Conservation (phyloP, 2,113 vertebrate species). For the Garra rufa region DNA sequence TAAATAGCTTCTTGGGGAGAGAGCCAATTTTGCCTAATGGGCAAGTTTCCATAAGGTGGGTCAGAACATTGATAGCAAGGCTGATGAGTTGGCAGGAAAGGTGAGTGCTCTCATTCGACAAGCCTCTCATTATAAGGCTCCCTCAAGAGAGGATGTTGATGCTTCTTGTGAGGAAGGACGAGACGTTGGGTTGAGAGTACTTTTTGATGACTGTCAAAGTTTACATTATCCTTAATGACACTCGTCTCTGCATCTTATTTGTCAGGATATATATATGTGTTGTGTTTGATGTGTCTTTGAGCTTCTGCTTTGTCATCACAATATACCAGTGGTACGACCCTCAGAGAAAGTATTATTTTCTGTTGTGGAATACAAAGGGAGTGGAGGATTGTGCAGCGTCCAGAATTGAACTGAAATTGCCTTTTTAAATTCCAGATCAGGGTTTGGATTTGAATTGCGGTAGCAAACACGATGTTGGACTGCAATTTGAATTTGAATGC, state of each 20-base stretch:
- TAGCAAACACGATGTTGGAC: neutral
- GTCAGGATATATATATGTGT: neutral
- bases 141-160: constrained; percentile 43
- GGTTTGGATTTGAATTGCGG: neutral
- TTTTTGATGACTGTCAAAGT: constrained; percentile 33
- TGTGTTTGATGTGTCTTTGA: constrained; percentile 43
- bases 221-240: neutral
- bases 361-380: neutral
- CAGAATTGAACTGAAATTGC: neutral
- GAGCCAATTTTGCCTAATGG: constrained; percentile 67
- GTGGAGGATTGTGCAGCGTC: neutral
- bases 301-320: constrained; percentile 4
- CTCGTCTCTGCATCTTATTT: neutral
- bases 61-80: constrained; percentile 41
- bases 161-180: constrained; percentile 1
- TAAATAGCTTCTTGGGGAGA: constrained; percentile 63
- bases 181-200: constrained; percentile 3
- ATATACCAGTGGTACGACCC: neutral
- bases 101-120: constrained; percentile 53
- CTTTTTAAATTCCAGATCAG: constrained; percentile 10
- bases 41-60: constrained; percentile 59
- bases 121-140: constrained; percentile 51
- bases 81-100: constrained; percentile 56
- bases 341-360: constrained; percentile 8
- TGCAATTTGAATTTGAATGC: neutral